These are phyloP conservation scores for Autographa pulchrina DNA, from an alignment of 2,888 invertebrate genomes.

Conservation along the genomic window DNA sequence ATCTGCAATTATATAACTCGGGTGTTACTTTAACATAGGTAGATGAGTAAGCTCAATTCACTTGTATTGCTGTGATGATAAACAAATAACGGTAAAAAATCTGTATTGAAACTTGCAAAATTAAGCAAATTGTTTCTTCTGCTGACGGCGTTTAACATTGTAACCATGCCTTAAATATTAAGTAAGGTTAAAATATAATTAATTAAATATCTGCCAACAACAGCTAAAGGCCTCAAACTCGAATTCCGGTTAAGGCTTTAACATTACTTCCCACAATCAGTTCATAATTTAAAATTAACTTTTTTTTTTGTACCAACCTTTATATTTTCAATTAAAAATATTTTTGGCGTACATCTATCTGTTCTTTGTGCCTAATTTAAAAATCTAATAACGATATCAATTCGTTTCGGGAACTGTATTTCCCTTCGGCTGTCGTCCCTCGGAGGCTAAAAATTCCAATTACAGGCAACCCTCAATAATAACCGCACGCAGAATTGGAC, in stretches of 20 bases:
- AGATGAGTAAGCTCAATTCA: too few relatives aligned
- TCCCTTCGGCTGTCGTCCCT: conserved; percentile 47
- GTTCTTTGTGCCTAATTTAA: conserved; percentile 11
- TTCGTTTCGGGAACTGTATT: conserved; percentile 44
- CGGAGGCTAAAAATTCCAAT: conserved; percentile 58
- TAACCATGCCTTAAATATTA: background rate
- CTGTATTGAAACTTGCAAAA: background rate
- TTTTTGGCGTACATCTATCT: background rate
- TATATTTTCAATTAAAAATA: background rate
- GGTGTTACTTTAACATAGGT: too few relatives aligned
- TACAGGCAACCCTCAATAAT: conserved; percentile 53
- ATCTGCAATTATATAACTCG: too few relatives aligned
- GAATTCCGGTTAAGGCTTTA: background rate
- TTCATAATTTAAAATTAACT: background rate
- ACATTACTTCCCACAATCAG: background rate
- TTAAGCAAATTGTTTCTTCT: background rate
- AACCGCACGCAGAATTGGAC: conserved; percentile 46
- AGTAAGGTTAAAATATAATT: conserved; percentile 1
- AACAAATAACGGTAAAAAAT: too few relatives aligned
- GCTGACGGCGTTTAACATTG: background rate
- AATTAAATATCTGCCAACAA: conserved; percentile 6
- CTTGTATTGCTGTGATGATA: too few relatives aligned
- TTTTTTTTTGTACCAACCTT: background rate
- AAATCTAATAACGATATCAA: conserved; percentile 46
- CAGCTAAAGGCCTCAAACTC: background rate